Conservation (phyloP, 2,113 vertebrate genomes). For the Austrofundulus limnaeus region DNA sequence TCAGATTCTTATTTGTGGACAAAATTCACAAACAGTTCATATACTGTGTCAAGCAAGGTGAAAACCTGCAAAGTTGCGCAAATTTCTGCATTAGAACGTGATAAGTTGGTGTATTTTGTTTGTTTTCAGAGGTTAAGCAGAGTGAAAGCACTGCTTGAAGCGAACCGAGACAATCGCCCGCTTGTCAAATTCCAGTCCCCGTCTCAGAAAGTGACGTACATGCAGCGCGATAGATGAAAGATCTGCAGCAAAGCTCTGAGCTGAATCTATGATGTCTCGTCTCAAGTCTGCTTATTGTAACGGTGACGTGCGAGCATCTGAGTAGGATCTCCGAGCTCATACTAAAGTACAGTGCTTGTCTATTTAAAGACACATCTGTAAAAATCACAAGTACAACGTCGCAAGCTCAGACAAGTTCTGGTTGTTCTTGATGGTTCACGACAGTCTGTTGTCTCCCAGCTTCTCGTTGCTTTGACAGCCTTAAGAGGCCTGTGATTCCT, state of each 20-base stretch:
- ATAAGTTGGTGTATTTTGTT: not conserved
- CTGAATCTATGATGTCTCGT: conserved; percentile 35
- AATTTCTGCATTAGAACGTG: not conserved
- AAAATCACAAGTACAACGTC: conserved; percentile 24
- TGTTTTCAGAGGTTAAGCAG: conserved; percentile 17
- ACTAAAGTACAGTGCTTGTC: conserved; percentile 36
- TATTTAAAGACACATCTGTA: conserved; percentile 32
- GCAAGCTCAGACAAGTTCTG: conserved; percentile 34
- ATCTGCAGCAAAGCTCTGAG: conserved; percentile 15
- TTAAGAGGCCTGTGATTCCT: conserved; percentile 40
- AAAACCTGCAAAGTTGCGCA: not conserved
- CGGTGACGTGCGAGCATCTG: conserved; percentile 29
- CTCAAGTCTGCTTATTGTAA: conserved; percentile 29
- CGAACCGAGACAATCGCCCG: conserved; percentile 19
- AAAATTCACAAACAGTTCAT: not conserved
- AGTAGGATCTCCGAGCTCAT: conserved; percentile 20
- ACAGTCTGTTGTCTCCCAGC: conserved; percentile 51
- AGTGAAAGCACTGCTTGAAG: conserved; percentile 40
- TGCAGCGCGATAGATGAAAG: conserved; percentile 31
- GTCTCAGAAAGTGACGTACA: conserved; percentile 22
- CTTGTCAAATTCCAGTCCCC: conserved; percentile 33
- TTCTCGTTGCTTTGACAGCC: conserved; percentile 41
- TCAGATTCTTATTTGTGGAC: too few species aligned
- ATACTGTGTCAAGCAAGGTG: not conserved
- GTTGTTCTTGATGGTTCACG: conserved; percentile 48